Evolutionary conservation across 2,113 vertebrate species (phyloP), one percentile per base, ranked within the genome.

Genomic region (Natator depressus): DNA sequence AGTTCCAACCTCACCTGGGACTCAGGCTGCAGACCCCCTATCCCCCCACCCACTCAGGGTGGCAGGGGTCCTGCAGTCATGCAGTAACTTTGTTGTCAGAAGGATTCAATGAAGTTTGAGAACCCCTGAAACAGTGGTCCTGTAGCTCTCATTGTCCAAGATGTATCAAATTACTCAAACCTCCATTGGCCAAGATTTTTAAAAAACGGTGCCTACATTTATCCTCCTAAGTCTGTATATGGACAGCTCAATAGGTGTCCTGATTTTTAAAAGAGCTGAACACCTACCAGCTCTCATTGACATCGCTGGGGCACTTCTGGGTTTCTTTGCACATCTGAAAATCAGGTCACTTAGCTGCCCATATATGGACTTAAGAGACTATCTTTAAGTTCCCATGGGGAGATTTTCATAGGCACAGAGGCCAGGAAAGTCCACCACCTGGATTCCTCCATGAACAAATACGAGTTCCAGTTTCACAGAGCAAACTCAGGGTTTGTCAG

Each of bases 401-500:
- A 46, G 38, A 76, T 46, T 72, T n/a, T 72, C 65, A 38, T 12
- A 25, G 38, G 38, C 72, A 25, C n/a, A 76, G 38, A 76, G 22
- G 72, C 72, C 72, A 14, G 50, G 24, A 53, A 35, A 22, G 19
- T 42, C 54, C 25, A 46, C 22, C 51, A 51, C 16, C 46, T 83
- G 8, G 16, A 14, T 76, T 12, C 65, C 72, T 84, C n/a, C 46
- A 42, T 78, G 90, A 93, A 87, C 59, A 9, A 84, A 79, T 0
- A 0, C n/a, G n/a, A 93, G 88, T 94, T 95, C 27, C n/a, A 93
- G 20, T 91, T 95, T 95, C 93, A 87, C 25, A 27, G 46, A 90
- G 80, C 9, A 93, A 91, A 89, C 72, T 19, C n/a, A 38, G 31
- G 38, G 17, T 88, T 76, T 76, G 38, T 76, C 38, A 42, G 72